Evolutionary conservation across 1,140 invertebrate genomes (phyloP).

Genomic region (Trichonephila clavata): DNA sequence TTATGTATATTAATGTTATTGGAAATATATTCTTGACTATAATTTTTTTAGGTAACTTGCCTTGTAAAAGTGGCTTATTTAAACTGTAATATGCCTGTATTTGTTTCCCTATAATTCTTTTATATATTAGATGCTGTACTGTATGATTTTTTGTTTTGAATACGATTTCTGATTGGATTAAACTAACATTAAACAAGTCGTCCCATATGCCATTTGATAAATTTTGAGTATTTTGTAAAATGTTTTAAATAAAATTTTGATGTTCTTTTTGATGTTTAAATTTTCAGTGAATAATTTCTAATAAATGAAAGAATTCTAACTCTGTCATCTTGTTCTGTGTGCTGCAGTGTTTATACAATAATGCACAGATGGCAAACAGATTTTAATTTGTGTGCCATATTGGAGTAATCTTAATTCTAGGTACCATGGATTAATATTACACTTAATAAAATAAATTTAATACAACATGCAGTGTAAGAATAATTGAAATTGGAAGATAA

Average conservation of each 20-base stretch:
- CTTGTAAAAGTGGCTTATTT: background rate
- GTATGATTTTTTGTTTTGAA: background rate
- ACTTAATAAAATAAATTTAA: background rate
- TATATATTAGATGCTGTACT: background rate
- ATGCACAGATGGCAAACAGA: conserved; percentile 28
- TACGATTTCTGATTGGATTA: too few species aligned
- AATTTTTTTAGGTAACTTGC: background rate
- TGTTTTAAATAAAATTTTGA: too few species aligned
- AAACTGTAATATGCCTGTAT: background rate
- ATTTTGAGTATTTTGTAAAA: too few species aligned
- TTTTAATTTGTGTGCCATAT: conserved; percentile 35
- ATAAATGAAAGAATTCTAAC: background rate
- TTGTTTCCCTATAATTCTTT: background rate
- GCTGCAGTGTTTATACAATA: background rate
- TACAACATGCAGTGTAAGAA: background rate
- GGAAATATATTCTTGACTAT: background rate
- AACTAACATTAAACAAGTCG: too few species aligned
- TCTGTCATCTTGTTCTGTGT: background rate
- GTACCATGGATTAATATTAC: background rate
- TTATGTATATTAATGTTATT: background rate
- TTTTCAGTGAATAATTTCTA: background rate
- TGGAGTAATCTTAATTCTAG: conserved; percentile 1
- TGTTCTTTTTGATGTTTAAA: too few species aligned
- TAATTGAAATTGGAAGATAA: background rate
- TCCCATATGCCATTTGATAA: too few species aligned